Conservation (phyloP, 2,113 vertebrate species). For the Atlantisia rogersi region DNA sequence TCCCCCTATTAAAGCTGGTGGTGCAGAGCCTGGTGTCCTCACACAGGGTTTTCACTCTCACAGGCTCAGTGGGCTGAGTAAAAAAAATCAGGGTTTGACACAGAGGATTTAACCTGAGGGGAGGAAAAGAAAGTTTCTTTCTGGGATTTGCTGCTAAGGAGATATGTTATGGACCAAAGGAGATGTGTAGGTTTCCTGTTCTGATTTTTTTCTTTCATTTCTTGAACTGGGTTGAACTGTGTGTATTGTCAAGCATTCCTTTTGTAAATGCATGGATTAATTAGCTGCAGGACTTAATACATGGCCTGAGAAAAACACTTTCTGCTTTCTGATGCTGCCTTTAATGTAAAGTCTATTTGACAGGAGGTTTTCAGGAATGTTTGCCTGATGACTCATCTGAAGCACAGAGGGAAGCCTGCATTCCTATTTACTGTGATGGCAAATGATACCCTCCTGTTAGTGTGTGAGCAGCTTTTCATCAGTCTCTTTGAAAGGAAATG, state of each 20-base stretch:
- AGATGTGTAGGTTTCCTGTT: background rate
- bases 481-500: background rate
- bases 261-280: slow-evolving; percentile 3
- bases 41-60: background rate
- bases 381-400: background rate
- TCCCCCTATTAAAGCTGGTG: background rate
- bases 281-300: slow-evolving; percentile 8
- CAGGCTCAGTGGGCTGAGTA: background rate
- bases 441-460: background rate
- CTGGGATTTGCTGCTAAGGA: background rate
- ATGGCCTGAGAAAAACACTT: slow-evolving; percentile 12
- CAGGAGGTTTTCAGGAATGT: background rate
- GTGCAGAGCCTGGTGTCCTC: background rate
- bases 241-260: background rate
- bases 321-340: background rate
- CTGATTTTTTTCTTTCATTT: background rate
- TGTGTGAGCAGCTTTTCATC: background rate
- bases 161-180: background rate
- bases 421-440: background rate
- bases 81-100: background rate
- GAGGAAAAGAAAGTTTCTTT: background rate
- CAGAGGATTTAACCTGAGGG: background rate
- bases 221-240: background rate
- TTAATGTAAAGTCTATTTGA: slow-evolving; percentile 1
- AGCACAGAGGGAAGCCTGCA: background rate